A percentile compares a stretch with the other conserved stretches of the same genome.
phyloP scores from a whole-genome alignment of 2,113 vertebrate species.

The Festucalex cinctus region DNA sequence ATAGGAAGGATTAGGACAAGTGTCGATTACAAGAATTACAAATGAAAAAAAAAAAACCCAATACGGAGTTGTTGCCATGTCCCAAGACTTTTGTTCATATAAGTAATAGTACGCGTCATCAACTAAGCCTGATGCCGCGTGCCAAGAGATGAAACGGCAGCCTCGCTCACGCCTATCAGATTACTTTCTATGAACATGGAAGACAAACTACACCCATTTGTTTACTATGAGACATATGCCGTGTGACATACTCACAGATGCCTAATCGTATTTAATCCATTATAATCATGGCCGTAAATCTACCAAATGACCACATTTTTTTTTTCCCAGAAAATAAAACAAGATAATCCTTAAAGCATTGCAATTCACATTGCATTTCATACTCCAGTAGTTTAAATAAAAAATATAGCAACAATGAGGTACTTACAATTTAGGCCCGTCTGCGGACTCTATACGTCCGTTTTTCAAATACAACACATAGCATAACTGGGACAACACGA shows the following conservation, averaged over 20 bases:
- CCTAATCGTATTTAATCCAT: neutral
- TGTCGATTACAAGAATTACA: too few species aligned
- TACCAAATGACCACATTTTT: neutral
- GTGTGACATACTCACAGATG: neutral
- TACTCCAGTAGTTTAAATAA: neutral
- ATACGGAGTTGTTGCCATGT: too few species aligned
- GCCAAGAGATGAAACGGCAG: too few species aligned
- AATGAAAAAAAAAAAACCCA: too few species aligned
- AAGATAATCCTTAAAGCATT: neutral
- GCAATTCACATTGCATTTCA: neutral
- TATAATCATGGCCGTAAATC: neutral
- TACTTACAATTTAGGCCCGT: neutral
- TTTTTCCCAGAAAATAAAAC: slow-evolving; percentile 3
- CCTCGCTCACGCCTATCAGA: slow-evolving; percentile 12
- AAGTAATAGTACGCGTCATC: too few species aligned
- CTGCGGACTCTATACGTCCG: too few species aligned
- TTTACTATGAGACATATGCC: slow-evolving; percentile 18
- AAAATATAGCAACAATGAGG: neutral
- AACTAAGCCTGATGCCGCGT: too few species aligned
- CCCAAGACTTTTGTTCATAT: too few species aligned
- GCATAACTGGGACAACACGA: slow-evolving; percentile 9
- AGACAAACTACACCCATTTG: slow-evolving; percentile 16
- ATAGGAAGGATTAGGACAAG: too few species aligned
- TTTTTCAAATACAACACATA: neutral
- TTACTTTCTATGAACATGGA: slow-evolving; percentile 21